phyloP scores from a whole-genome alignment of 1,140 invertebrate species.

The Pogonus chalceus region DNA sequence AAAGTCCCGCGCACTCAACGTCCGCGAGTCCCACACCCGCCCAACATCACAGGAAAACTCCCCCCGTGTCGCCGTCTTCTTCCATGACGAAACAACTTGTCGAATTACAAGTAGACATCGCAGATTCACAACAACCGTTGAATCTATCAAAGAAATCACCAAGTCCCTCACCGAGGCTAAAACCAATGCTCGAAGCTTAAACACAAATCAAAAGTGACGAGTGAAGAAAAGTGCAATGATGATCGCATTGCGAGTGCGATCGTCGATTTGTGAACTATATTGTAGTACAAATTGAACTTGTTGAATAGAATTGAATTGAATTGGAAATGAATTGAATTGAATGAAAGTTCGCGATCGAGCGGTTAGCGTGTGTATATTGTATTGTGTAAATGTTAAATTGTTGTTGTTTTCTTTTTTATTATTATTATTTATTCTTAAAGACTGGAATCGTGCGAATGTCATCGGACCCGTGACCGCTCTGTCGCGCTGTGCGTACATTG shows the following conservation, averaged over 20 bases:
- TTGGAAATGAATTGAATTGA: too few species aligned
- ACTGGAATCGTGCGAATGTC: too few species aligned
- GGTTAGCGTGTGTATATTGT: too few species aligned
- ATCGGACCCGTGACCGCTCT: too few species aligned
- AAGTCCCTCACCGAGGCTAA: conserved; percentile 56
- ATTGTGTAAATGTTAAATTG: too few species aligned
- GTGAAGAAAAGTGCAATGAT: not conserved
- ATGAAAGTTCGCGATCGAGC: too few species aligned
- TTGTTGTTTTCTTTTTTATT: too few species aligned
- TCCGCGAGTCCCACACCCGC: conserved; percentile 42
- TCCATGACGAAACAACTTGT: conserved; percentile 46
- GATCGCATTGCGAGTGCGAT: conserved; percentile 13
- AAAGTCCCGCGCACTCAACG: conserved; percentile 37
- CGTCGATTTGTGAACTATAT: too few species aligned
- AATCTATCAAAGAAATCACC: conserved; percentile 84
- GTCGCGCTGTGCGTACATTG: too few species aligned
- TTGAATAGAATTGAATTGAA: too few species aligned
- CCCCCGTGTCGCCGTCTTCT: conserved; percentile 30
- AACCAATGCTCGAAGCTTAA: conserved; percentile 48
- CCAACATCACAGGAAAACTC: conserved; percentile 37
- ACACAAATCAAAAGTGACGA: conserved; percentile 18
- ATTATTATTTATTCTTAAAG: too few species aligned
- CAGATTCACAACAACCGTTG: conserved; percentile 70
- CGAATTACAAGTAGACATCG: conserved; percentile 70
- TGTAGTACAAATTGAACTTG: too few species aligned